Base-by-base conservation (phyloP, 2,888 invertebrate species). In the Tuta absoluta region DNA sequence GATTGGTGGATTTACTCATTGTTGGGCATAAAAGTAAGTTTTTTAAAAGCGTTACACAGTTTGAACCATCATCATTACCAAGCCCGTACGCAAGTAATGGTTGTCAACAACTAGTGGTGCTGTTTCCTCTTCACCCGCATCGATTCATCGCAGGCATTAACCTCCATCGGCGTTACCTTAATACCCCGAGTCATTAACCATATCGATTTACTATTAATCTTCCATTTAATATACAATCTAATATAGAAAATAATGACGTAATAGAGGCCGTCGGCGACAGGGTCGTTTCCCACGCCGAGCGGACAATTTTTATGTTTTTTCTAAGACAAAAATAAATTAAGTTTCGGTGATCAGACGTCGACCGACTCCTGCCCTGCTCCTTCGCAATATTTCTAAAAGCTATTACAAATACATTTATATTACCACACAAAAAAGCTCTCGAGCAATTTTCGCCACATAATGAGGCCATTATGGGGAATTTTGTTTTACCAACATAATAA, bases 401-500 rank as follows among this genome's bases (percentile, higher is more conserved):
- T 91, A 90, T 90, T 90, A 90, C 91, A 91, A 91, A 91, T 90
- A 91, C 91, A 90, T 91, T 91, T 90, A 91, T 91, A 90, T 87
- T 81, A 84, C 86, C 82, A 78, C 87, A 89, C 89, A 91, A 91
- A 91, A 90, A 90, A 91, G 81, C 84, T 90, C 87, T 88, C 85
- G 86, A 80, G 85, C 91, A 91, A 91, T 91, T 91, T 91, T 91
- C 91, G 91, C 91, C 91, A 91, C 87, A 90, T 91, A 91, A 91
- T 91, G 86, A 91, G 91, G 87, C 91, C 86, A 91, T 91, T 91
- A 91, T 86, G 87, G 85, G 81, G 91, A 89, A 91, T 91, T 91
- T 88, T 89, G 89, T 91, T 91, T 91, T 90, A 91, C 91, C 89
- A 91, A 91, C 91, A 91, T 91, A 91, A 91, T 91, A 91, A 86